A percentile compares a stretch with the other conserved stretches of the same genome.
phyloP scores from a whole-genome alignment of 2,888 invertebrate species.

The Ernsta delagoae region DNA sequence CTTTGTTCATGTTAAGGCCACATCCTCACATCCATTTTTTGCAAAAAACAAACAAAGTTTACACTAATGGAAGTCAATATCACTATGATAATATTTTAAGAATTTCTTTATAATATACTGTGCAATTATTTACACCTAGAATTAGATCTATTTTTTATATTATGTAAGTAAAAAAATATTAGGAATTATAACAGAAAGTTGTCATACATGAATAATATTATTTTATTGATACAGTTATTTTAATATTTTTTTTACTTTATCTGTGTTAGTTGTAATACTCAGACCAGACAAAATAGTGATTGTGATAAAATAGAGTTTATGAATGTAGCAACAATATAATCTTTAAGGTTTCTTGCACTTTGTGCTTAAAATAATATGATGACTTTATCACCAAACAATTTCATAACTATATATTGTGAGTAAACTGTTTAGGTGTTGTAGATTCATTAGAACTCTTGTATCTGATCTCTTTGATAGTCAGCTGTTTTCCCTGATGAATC shows the following conservation, averaged over 20 bases:
- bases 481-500: constrained; percentile 84
- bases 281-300: not conserved
- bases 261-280: too few relatives aligned
- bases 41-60: not conserved
- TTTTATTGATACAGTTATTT: too few relatives aligned
- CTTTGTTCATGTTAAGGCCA: constrained; percentile 4
- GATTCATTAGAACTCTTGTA: constrained; percentile 74
- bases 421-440: constrained; percentile 70
- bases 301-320: constrained; percentile 3
- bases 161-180: too few relatives aligned
- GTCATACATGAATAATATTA: too few relatives aligned
- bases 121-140: too few relatives aligned
- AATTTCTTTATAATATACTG: too few relatives aligned
- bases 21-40: not conserved
- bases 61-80: too few relatives aligned
- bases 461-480: constrained; percentile 80
- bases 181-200: too few relatives aligned
- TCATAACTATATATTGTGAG: constrained; percentile 68
- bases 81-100: too few relatives aligned
- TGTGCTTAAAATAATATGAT: constrained; percentile 36
- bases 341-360: not conserved
- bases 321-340: constrained; percentile 8
- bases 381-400: constrained; percentile 49
- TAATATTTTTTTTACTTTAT: too few relatives aligned
- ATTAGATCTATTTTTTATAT: too few relatives aligned